Evolutionary conservation across 2,888 invertebrate species (phyloP).

Genomic region (Aporophyla lueneburgensis): DNA sequence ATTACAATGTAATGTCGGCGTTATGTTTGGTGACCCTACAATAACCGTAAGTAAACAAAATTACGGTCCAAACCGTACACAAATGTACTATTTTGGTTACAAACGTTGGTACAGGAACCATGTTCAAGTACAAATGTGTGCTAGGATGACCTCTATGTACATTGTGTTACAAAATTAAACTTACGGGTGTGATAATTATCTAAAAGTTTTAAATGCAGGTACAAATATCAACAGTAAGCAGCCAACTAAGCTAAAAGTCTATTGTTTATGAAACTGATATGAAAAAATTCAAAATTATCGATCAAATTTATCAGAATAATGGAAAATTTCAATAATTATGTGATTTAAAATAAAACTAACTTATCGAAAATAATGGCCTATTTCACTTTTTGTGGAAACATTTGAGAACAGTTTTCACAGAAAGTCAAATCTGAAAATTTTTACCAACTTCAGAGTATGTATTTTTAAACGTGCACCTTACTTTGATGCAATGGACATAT

Average conservation of each 20-base stretch:
- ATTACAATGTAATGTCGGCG: conserved; percentile 5
- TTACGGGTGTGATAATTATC: conserved; percentile 26
- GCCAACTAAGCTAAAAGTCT: neutral
- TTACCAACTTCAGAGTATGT: neutral
- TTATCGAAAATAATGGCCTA: neutral
- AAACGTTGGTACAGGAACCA: conserved; percentile 18
- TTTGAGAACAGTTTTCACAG: neutral
- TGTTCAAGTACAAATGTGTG: conserved; percentile 34
- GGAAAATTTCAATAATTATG: conserved; percentile 3
- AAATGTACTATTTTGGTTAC: conserved; percentile 49
- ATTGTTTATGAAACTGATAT: conserved; percentile 1
- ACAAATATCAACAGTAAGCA: neutral
- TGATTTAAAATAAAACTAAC: too few relatives aligned
- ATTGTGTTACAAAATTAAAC: conserved; percentile 45
- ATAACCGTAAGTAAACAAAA: conserved; percentile 49
- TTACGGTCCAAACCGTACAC: conserved; percentile 43
- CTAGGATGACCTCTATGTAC: conserved; percentile 2
- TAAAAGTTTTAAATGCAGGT: neutral
- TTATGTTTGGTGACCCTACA: conserved; percentile 49
- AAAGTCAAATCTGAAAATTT: neutral
- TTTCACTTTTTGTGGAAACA: neutral
- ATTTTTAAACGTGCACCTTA: neutral
- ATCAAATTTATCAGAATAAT: conserved; percentile 1
- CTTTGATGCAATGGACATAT: neutral
- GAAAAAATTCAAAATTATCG: conserved; percentile 1